Evolutionary conservation across 2,797 vertebrate genomes (phyloP), one percentile per base, ranked within the genome.

Genomic region (Cetoscarus ocellatus): DNA sequence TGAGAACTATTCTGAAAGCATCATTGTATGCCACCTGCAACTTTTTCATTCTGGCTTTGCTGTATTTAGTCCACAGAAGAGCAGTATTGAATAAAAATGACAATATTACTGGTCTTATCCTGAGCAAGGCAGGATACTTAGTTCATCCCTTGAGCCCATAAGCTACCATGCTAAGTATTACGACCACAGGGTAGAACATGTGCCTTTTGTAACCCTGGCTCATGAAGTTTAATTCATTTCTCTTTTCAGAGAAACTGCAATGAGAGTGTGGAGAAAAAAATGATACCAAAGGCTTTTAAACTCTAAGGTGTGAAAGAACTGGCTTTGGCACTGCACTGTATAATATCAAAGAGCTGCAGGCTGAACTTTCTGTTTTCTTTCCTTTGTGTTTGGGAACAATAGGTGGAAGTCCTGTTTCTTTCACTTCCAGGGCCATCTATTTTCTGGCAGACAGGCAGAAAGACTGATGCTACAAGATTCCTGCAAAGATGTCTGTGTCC

Each of bases 381-480:
- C 39, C 42, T 61, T 81, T 82, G 53, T 70, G 39, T 78, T 75
- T 35, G 6, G 7, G 5, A 66, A 91, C 78, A 87, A 80, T 78
- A 60, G 68, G 44, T 73, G 84, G 74, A 90, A 83, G 73, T 74
- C 7, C 36, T 15, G 3, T 40, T 67, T 43, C 61, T 67, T 63
- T 54, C 0, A 0, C 54, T 18, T 75, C 78, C 47, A 67, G 47
- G 9, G 40, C 14, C 52, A 15, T 48, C 6, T 12, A 18, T 71
- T 60, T 70, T 59, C 52, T 57, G 50, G 50, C 47, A 70, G 34
- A 66, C 35, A 18, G 15, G 5, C 42, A 27, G 61, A 39, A 68
- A 58, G 8, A 62, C 67, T 14, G 54, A 75, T 15, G 18, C n/a
- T 60, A 19, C 34, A 54, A 51, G n/a, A 19, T 19, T 36, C 12